These are phyloP conservation scores for Dicaeum eximium DNA, from an alignment of 2,113 vertebrate genomes.

Conservation along the genomic window DNA sequence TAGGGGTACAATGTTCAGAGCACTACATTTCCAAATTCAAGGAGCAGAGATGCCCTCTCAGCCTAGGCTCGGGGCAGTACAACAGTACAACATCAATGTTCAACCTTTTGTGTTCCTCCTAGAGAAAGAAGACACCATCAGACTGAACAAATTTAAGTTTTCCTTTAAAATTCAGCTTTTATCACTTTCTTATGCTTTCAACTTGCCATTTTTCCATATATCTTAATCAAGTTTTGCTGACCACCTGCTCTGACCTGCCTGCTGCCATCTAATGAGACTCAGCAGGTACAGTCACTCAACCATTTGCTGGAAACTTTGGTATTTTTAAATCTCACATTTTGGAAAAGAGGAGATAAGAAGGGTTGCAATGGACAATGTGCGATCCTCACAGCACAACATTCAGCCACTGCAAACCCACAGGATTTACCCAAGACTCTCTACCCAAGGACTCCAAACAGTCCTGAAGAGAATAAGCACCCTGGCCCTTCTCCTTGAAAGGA, in stretches of 20 bases:
- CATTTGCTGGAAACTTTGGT: not conserved
- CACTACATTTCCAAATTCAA: not conserved
- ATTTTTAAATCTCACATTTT: not conserved
- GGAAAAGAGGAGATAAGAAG: not conserved
- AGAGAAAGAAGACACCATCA: not conserved
- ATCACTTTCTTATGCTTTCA: not conserved
- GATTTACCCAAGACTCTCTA: not conserved
- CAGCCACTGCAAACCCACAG: not conserved
- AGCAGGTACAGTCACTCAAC: not conserved
- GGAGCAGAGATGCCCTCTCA: not conserved
- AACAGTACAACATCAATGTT: not conserved
- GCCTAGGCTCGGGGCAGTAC: not conserved
- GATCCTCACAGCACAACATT: not conserved
- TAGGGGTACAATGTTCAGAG: not conserved
- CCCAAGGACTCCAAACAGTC: not conserved
- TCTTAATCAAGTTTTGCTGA: not conserved
- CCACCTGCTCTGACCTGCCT: not conserved
- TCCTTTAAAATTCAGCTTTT: not conserved
- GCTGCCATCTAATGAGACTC: not conserved
- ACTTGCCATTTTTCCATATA: not conserved
- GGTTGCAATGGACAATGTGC: not conserved
- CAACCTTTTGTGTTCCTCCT: not conserved
- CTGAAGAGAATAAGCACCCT: not conserved
- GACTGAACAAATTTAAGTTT: not conserved
- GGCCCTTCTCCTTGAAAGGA: not conserved